Evolutionary conservation across 2,113 vertebrate genomes (phyloP), one percentile per base, ranked within the genome.

Genomic region (Willisornis vidua): DNA sequence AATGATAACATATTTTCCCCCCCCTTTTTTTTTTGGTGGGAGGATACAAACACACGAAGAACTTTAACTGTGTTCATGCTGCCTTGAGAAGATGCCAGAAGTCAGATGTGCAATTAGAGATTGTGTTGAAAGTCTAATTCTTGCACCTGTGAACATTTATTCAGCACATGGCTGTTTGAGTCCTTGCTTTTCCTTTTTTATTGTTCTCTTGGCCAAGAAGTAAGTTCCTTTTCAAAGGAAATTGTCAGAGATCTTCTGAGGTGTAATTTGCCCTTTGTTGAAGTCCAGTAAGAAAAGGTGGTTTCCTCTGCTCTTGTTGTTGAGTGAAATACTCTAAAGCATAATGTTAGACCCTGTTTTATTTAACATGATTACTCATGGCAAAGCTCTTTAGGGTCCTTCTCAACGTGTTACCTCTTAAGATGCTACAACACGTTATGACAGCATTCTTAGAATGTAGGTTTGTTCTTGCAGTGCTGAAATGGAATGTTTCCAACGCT

Each of bases 81-180:
- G 65, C 70, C 66, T 94, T 94, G 71, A 90, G 90, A 93, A 96
- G 51, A 63, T 73, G 74, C 55, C 91, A 85, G 18, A 85, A 87
- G 41, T 83, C 51, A 74, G 66, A 73, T 63, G 13, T 73, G 37
- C 83, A 90, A 91, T 94, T 88, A 94, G 19, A 43, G 35, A 61
- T 88, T 87, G 67, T 91, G 51, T 94, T 86, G 92, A 83, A 90
- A 90, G 35, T 67, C 33, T 81, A 81, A 86, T 80, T 94, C 24
- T 57, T 91, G 46, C 89, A 96, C 90, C 82, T 91, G 82, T 85
- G 92, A 94, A 86, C 41, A 41, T 59, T 90, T 78, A 58, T 79
- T 80, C 91, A 82, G 39, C 62, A 46, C 24, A 8, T 6, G 67
- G 63, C 31, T 75, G 83, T 85, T 68, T 28, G 59, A 85, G 26